Evolutionary conservation across 2,797 vertebrate genomes (phyloP).

Genomic region (Enteromius trimaculatus): DNA sequence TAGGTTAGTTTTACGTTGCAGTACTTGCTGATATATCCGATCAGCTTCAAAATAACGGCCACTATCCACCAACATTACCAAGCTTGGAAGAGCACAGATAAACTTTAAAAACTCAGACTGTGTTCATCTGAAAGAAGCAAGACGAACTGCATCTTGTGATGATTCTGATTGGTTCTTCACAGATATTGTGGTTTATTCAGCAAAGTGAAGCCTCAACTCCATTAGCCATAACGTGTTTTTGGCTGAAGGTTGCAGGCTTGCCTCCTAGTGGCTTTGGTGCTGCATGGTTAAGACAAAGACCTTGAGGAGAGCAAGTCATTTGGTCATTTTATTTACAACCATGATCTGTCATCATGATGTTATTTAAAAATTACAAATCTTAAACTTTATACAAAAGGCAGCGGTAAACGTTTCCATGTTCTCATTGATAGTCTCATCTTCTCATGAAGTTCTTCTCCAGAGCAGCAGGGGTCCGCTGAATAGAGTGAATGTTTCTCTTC

Average conservation of each 20-base stretch:
- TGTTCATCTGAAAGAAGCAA: too few relatives aligned
- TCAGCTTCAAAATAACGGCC: too few relatives aligned
- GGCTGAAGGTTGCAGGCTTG: too few relatives aligned
- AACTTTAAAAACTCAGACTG: too few relatives aligned
- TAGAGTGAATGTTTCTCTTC: slow-evolving; percentile 94
- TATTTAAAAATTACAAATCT: neutral
- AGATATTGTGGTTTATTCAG: neutral
- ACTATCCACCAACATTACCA: too few relatives aligned
- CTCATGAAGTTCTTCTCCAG: slow-evolving; percentile 91
- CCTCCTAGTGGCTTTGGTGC: too few relatives aligned
- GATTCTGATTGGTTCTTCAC: neutral
- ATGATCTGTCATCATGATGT: neutral
- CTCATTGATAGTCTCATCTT: slow-evolving; percentile 71
- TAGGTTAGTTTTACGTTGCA: too few relatives aligned
- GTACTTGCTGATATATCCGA: too few relatives aligned
- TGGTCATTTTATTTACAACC: slow-evolving; percentile 2
- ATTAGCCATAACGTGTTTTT: too few relatives aligned
- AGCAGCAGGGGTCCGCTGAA: slow-evolving; percentile 89
- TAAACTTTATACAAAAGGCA: slow-evolving; percentile 3
- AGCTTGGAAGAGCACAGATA: too few relatives aligned
- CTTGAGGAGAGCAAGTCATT: neutral
- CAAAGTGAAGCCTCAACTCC: too few relatives aligned
- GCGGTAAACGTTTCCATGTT: neutral
- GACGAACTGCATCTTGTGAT: neutral
- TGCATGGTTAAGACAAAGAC: neutral